A percentile compares a stretch with the other conserved stretches of the same genome.
phyloP scores from a whole-genome alignment of 2,888 invertebrate species.

The Galeopsomyia nigrocyanea region DNA sequence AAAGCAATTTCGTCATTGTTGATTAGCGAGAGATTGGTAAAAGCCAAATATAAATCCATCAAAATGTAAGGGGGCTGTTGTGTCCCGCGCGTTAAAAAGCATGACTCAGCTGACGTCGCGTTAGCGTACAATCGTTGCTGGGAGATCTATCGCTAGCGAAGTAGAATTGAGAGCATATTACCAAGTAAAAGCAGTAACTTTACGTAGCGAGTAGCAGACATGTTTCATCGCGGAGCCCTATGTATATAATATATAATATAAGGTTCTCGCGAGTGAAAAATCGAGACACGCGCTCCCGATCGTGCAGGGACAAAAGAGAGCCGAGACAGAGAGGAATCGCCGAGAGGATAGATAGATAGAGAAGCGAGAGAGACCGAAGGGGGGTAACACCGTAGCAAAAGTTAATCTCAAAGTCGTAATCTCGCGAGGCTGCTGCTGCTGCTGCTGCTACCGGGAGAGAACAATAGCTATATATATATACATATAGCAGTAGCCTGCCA shows the following conservation, averaged over 20 bases:
- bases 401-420: slow-evolving; percentile 54
- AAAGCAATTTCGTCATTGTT: too few relatives aligned
- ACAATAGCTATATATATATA: background rate
- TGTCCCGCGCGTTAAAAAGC: too few relatives aligned
- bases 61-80: too few relatives aligned
- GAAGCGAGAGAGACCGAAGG: background rate
- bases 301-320: background rate
- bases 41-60: too few relatives aligned
- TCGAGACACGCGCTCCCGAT: background rate
- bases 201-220: too few relatives aligned
- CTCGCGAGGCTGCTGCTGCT: slow-evolving; percentile 43
- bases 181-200: too few relatives aligned
- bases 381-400: slow-evolving; percentile 44
- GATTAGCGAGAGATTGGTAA: too few relatives aligned
- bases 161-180: too few relatives aligned
- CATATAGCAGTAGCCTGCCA: slow-evolving; percentile 37
- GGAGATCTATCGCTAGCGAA: too few relatives aligned
- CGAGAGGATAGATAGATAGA: background rate
- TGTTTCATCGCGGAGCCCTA: background rate
- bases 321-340: background rate
- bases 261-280: background rate
- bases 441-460: slow-evolving; percentile 10
- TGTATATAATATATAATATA: slow-evolving; percentile 11
- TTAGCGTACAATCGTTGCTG: too few relatives aligned
- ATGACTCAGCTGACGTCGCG: too few relatives aligned